Evolutionary conservation across 2,888 invertebrate genomes (phyloP), one percentile per base, ranked within the genome.

Genomic region (Lymantria dispar): DNA sequence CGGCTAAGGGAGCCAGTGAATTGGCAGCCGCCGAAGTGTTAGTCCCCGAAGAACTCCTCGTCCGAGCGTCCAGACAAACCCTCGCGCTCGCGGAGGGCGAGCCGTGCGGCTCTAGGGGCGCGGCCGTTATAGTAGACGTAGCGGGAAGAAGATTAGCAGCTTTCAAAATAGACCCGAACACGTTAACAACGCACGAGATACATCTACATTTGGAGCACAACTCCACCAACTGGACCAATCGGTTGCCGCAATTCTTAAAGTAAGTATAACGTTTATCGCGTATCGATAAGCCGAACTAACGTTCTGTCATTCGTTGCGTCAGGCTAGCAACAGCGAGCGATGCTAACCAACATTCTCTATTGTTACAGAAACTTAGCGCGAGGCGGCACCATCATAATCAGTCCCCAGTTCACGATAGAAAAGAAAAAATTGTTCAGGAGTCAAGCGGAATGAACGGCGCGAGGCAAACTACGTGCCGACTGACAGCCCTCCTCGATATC

Each of bases 371-470:
- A 97, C 85, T 92, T 97, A 73, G 95, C 96, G 66, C 94, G 96
- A 86, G 94, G 96, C 87, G 95, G 96, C 83, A 96, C 97, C 68
- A 95, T 98, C 77, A 95, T 97, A 90, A 96, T 98, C 84, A 96
- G 97, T 92, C 95, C 95, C 72, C 96, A 95, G 80, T 98, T 97
- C 92, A 95, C 95, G 78, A 92, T 98, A 90, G 96, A 95, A 84
- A 98, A 98, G 93, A 97, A 96, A 87, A 98, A 98, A 91, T 92
- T 98, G 72, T 98, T 97, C 93, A 93, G 96, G 78, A 95, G 95
- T 74, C 94, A 93, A 79, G 92, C 93, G 69, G 88, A 91, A 79
- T 90, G 81, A 87, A 78, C 75, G 74, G 71, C 74, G 80, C 80
- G 78, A 60, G 80, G 73, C 78, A 80, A 82, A 83, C 78, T 7